These are phyloP conservation scores for Drosophila tani DNA, from an alignment of 1,140 invertebrate genomes.

Conservation along the genomic window DNA sequence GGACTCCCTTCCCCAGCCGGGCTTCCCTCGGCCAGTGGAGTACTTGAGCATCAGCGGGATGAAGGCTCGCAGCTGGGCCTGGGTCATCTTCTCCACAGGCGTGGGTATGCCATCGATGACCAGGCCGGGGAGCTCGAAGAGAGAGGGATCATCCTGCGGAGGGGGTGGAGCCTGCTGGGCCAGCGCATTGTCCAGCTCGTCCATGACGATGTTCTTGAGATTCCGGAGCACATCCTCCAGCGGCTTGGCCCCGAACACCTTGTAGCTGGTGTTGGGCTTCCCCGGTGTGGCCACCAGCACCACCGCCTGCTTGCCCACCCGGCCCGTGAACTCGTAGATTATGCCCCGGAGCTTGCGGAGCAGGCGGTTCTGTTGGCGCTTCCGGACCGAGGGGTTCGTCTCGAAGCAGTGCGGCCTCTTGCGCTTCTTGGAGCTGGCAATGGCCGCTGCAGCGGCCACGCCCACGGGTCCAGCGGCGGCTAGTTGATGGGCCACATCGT, in stretches of 20 bases:
- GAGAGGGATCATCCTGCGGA: constrained; percentile 94
- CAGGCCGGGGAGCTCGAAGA: constrained; percentile 97
- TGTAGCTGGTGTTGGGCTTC: constrained; percentile 97
- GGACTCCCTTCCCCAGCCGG: constrained; percentile 98
- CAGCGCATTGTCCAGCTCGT: constrained; percentile 96
- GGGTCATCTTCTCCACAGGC: constrained; percentile 99
- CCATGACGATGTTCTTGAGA: constrained; percentile 95
- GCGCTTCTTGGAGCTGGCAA: constrained; percentile 97
- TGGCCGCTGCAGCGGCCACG: constrained; percentile 98
- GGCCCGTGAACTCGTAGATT: constrained; percentile 98
- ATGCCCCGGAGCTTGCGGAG: constrained; percentile 96
- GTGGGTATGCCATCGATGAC: constrained; percentile 99
- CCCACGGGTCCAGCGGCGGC: constrained; percentile 98
- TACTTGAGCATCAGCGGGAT: constrained; percentile 99
- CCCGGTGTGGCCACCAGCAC: constrained; percentile 98
- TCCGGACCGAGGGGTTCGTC: constrained; percentile 98
- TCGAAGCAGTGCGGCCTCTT: constrained; percentile 98
- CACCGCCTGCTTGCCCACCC: constrained; percentile 98
- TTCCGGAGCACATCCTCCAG: constrained; percentile 98
- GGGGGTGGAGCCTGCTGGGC: constrained; percentile 97
- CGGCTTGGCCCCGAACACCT: constrained; percentile 98
- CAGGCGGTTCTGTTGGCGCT: constrained; percentile 97
- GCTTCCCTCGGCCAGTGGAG: constrained; percentile 97
- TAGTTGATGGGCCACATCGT: constrained; percentile 97
- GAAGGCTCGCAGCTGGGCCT: constrained; percentile 97